Base-by-base conservation (phyloP, 2,113 vertebrate species). In the Ictalurus punctatus region DNA sequence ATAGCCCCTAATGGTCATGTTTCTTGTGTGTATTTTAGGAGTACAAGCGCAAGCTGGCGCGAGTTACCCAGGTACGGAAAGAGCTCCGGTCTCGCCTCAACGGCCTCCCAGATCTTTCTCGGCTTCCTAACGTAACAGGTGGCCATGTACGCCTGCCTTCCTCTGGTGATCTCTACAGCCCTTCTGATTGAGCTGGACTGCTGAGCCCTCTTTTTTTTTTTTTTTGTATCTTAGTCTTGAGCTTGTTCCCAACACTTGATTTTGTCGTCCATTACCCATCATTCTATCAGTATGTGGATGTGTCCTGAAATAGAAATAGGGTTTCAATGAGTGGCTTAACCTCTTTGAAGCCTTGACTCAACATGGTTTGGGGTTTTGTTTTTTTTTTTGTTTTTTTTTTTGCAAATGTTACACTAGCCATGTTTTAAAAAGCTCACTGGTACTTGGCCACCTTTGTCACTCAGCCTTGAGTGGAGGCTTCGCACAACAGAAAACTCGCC, bases 1-100 rank as follows among this genome's bases (percentile, higher is more conserved):
- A 34, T 3, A 27, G 12, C 3, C 5, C 7, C 67, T 87, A 56
- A 78, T 34, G 23, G 78, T 84, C 40, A 71, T 40, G 1, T 52
- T 85, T 80, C 83, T 91, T 87, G 86, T 94, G 61, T 85, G 86
- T 93, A 3, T 96, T 96, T 13, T 94, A 99, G 98, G 98, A 99
- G 89, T 99, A 99, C 95, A 99, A 99, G 92, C 96, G 95, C 90
- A 99, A 99, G 94, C 95, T 99, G 93, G 97, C 96, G 88, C 96
- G 96, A 91, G 98, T 99, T 90, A 97, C 98, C 92, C 96, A 98
- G 92, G 98, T 99, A 37, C 96, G 98, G 80, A 99, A 99, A 94
- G 98, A 99, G 94, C 97, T 99, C 87, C 96, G 97, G 65, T 97
- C 97, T 40, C 98, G 97, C 88, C 97, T 99, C 90, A 97, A 96